Evolutionary conservation across 1,140 invertebrate species (phyloP), one percentile per base, ranked within the genome.

Genomic region (Drosophila tristis): DNA sequence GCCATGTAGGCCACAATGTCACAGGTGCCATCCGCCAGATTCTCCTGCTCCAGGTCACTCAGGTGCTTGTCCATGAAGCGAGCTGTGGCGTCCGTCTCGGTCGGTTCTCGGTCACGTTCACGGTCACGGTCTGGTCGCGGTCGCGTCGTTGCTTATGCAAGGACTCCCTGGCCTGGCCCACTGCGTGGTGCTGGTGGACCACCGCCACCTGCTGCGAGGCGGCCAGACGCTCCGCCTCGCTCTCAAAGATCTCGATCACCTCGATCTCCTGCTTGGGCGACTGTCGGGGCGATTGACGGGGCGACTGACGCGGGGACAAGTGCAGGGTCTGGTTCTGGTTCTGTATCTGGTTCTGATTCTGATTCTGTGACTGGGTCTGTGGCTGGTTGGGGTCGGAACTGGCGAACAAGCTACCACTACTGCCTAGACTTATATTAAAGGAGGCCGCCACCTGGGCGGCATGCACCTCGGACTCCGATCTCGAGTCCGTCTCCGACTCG

Each of bases 1-100:
- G 87, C 91, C 91, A 92, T 92, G 53, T 92, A 92, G 61, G 91
- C 79, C 5, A 75, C 90, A 20, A 92, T 92, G 51, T 92, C 91
- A 54, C 90, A 91, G 15, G 91, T 92, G 25, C 82, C 80, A 4
- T 78, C 90, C 11, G 80, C 84, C 51, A 92, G 55, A 49, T 90
- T 67, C 74, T 92, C 91, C 45, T 84, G 86, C 65, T 91, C 87
- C 6, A 92, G 65, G 42, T 92, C 91, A 44, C 90, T 82, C 39
- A 92, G 65, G 49, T 92, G 91, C 59, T 91, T 91, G 74, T 92
- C 91, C 84, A 92, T 91, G 25, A 77, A 87, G 4, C 78, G 73
- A 1, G 80, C 26, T 0, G 72, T 67, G 53, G 74, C 72, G 49
- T 87, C 82, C n/a, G 74, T 66, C 2, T 89, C 80, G 25, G 58